Evolutionary conservation across 2,888 invertebrate genomes (phyloP).

Genomic region (Metopia argyrocephala): DNA sequence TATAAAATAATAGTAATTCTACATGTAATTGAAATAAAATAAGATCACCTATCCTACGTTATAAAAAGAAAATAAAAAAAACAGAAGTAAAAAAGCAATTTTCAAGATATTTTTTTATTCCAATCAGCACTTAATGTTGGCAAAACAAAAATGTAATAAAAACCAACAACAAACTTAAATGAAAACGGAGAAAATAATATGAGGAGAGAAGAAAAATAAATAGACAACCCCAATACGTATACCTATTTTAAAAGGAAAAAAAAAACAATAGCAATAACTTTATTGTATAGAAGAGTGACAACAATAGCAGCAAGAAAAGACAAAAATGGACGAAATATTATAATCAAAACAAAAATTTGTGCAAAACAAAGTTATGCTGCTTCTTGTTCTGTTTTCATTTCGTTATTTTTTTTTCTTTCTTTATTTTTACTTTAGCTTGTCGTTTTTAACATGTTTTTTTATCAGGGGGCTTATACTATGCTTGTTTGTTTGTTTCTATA

Average conservation of each 20-base stretch:
- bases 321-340: constrained; percentile 57
- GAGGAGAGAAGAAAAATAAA: background rate
- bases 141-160: background rate
- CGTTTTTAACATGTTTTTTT: background rate
- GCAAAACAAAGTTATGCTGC: constrained; percentile 54
- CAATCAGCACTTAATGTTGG: constrained; percentile 1
- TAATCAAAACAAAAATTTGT: constrained; percentile 65
- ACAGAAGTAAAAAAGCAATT: too few species aligned
- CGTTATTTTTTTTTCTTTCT: constrained; percentile 47
- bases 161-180: background rate
- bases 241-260: constrained; percentile 2
- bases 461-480: background rate
- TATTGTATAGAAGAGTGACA: too few species aligned
- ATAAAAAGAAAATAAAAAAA: too few species aligned
- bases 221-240: constrained; percentile 12
- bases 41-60: too few species aligned
- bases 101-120: too few species aligned
- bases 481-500: constrained; percentile 11
- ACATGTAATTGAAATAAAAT: too few species aligned
- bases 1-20: too few species aligned
- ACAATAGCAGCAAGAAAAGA: too few species aligned
- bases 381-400: constrained; percentile 36
- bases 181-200: background rate
- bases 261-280: constrained; percentile 8
- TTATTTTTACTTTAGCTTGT: constrained; percentile 30